phyloP scores from a whole-genome alignment of 2,113 vertebrate genomes.

The Malurus melanocephalus region DNA sequence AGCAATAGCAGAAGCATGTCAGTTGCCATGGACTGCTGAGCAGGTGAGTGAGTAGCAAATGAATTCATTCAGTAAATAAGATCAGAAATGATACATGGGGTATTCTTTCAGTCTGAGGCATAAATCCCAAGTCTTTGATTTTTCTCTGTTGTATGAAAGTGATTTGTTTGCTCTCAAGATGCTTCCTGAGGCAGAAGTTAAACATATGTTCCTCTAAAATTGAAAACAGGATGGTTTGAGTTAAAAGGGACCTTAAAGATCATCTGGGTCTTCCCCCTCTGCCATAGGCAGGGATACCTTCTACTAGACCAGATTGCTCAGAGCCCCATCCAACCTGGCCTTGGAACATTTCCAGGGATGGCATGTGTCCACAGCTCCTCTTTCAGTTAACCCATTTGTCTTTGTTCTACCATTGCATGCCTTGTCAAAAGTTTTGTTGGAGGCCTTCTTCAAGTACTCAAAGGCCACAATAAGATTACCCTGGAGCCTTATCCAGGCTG shows the following conservation, averaged over 20 bases:
- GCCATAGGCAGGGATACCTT: not conserved
- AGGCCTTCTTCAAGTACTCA: not conserved
- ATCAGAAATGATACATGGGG: not conserved
- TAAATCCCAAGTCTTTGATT: not conserved
- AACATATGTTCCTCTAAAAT: not conserved
- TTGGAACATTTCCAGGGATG: not conserved
- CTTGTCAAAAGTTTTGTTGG: not conserved
- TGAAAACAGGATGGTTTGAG: not conserved
- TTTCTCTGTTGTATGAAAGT: not conserved
- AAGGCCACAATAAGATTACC: not conserved
- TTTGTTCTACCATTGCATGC: not conserved
- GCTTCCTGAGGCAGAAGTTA: not conserved
- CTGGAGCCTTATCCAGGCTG: not conserved
- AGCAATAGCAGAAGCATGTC: constrained; percentile 87
- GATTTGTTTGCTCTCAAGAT: not conserved
- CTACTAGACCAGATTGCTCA: not conserved
- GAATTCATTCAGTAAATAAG: not conserved
- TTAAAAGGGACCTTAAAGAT: not conserved
- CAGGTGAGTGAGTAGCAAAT: constrained; percentile 75
- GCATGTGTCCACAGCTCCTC: not conserved
- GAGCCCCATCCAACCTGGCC: not conserved
- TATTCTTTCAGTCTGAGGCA: not conserved
- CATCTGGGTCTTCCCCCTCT: not conserved
- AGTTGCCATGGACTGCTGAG: constrained; percentile 93
- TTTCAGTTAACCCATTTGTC: not conserved